Evolutionary conservation across 1,140 invertebrate species (phyloP).

Genomic region (Drosophila nasuta): DNA sequence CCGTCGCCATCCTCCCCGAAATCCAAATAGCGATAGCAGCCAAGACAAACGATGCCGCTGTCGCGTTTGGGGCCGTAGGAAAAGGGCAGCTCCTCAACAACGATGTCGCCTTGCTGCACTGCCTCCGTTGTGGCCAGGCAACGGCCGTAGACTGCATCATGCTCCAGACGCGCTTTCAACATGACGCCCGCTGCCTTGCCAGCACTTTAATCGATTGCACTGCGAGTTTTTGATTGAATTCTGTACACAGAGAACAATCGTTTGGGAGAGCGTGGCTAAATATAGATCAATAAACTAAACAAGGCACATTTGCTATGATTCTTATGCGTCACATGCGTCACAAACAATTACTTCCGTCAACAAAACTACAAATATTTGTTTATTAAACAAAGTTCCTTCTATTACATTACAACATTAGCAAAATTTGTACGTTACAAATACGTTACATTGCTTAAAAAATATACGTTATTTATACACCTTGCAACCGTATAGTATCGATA

Average conservation of each 20-base stretch:
- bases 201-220: conserved; percentile 4
- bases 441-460: no score
- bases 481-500: no score
- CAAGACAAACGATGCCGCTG: conserved; percentile 89
- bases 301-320: background rate
- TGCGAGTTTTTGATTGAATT: background rate
- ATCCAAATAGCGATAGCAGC: conserved; percentile 88
- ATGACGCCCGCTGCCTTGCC: conserved; percentile 44
- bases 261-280: conserved; percentile 18
- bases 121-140: conserved; percentile 88
- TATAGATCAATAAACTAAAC: conserved; percentile 10
- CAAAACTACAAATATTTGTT: conserved; percentile 1
- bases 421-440: no score
- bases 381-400: no score
- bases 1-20: conserved; percentile 85
- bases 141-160: conserved; percentile 87
- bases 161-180: conserved; percentile 74
- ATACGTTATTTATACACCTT: no score
- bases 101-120: conserved; percentile 89
- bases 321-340: background rate
- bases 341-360: background rate
- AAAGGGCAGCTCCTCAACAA: conserved; percentile 90
- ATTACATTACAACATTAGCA: no score
- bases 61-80: conserved; percentile 91
- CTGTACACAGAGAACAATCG: conserved; percentile 6